Evolutionary conservation across 2,888 invertebrate genomes (phyloP), one percentile per base, ranked within the genome.

Genomic region (Venustoraphidia nigricollis): DNA sequence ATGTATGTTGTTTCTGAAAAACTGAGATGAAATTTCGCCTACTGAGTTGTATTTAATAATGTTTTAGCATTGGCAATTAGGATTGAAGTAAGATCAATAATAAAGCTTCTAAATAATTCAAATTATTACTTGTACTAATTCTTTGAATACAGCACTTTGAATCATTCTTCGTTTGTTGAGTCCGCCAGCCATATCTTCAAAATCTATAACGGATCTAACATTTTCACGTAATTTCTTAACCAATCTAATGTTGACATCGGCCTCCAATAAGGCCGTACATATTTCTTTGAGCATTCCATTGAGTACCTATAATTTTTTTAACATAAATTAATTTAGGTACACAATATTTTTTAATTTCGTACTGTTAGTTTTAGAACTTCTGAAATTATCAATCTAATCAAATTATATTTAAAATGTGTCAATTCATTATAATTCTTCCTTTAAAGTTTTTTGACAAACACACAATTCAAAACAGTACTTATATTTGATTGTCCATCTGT

Each of bases 251-350:
- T 98, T 97, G 41, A 88, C 88, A 77, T 98, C 98, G 57, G 97
- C 93, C 74, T 98, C 97, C 52, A 99, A 72, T 51, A 99, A 73
- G 13, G 98, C 98, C 51, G 91, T 86, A 66, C 96, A 96, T 63
- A 98, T 94, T 70, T 97, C 95, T 70, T 98, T 98, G 46, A 99
- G 82, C 94, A 99, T 96, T 68, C 92, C 86, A 81, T 96, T 94
- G 10, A 37, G 17, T 17, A 17, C 17, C 17, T 17, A 17, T 17
- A 17, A 17, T 17, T 17, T 17, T 17, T 17, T 17, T 17, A 17
- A 17, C 17, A 17, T 27, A 27, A 27, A 27, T 27, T 6, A 27
- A 27, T 27, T 27, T 27, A 11, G 17, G 41, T 47, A 6, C 27
- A 27, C 27, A 27, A 27, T 27, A 27, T 27, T 27, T 27, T 27